Conservation (phyloP, 37 sponge, comb jelly and placozoan genomes). For the Ephydatia muelleri region DNA sequence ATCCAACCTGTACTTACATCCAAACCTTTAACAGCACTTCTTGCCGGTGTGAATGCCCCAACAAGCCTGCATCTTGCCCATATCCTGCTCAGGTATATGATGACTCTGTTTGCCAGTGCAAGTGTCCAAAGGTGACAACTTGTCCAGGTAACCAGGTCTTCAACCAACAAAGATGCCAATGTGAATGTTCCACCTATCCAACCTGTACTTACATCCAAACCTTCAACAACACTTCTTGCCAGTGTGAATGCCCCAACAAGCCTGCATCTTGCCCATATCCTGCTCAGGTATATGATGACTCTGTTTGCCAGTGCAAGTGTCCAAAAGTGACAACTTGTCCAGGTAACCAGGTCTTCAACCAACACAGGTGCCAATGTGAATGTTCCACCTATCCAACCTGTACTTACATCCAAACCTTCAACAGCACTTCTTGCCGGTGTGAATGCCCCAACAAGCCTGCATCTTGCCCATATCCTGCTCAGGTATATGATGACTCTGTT, state of each 20-base stretch:
- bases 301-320: background rate
- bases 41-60: constrained; percentile 4
- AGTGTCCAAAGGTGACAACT: background rate
- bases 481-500: no score
- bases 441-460: no score
- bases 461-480: no score
- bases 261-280: background rate
- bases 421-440: constrained; percentile 11
- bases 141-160: background rate
- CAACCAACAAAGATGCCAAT: background rate
- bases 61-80: background rate
- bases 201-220: background rate
- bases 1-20: background rate
- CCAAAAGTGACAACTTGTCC: constrained; percentile 4
- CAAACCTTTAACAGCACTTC: background rate
- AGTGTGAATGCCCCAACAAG: constrained; percentile 9
- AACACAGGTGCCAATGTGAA: constrained; percentile 21
- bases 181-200: constrained; percentile 7
- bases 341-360: constrained; percentile 14
- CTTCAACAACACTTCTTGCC: background rate
- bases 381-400: constrained; percentile 6
- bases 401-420: background rate
- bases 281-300: background rate
- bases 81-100: constrained; percentile 2
- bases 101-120: background rate